These are phyloP conservation scores for Athene cunicularia DNA, from an alignment of 2,113 vertebrate genomes.

Conservation along the genomic window DNA sequence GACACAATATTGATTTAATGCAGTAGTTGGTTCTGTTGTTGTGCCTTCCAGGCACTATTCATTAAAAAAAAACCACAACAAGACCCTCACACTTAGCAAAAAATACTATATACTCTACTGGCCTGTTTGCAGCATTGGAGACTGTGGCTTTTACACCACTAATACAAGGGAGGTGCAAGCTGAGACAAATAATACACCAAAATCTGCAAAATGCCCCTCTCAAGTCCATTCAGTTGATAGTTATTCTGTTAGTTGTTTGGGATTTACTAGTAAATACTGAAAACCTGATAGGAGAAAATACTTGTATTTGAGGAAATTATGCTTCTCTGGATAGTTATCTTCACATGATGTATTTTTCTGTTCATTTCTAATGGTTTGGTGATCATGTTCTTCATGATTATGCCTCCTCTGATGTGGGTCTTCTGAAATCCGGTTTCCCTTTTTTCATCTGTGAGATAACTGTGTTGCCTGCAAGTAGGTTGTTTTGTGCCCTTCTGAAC, in stretches of 20 bases:
- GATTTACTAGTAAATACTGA: neutral
- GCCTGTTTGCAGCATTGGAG: neutral
- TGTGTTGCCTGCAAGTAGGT: neutral
- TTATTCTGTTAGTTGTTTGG: neutral
- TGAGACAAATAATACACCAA: neutral
- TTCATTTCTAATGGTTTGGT: neutral
- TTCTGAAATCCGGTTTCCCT: neutral
- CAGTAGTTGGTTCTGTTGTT: slow-evolving; percentile 37
- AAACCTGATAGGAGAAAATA: neutral
- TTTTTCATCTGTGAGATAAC: neutral
- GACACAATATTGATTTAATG: slow-evolving; percentile 68
- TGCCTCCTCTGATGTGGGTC: neutral
- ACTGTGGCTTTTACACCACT: neutral
- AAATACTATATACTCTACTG: neutral
- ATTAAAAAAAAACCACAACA: neutral
- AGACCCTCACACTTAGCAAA: neutral
- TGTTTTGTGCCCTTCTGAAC: neutral
- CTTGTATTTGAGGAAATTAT: neutral
- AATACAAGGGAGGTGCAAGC: neutral
- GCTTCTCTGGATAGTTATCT: neutral
- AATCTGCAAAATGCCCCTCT: neutral
- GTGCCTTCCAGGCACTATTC: slow-evolving; percentile 55
- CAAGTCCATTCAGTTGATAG: neutral
- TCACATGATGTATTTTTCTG: neutral
- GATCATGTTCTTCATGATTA: neutral